These are phyloP conservation scores for Caenorhabditis parvicauda DNA, from an alignment of 2,888 invertebrate genomes.

Conservation along the genomic window DNA sequence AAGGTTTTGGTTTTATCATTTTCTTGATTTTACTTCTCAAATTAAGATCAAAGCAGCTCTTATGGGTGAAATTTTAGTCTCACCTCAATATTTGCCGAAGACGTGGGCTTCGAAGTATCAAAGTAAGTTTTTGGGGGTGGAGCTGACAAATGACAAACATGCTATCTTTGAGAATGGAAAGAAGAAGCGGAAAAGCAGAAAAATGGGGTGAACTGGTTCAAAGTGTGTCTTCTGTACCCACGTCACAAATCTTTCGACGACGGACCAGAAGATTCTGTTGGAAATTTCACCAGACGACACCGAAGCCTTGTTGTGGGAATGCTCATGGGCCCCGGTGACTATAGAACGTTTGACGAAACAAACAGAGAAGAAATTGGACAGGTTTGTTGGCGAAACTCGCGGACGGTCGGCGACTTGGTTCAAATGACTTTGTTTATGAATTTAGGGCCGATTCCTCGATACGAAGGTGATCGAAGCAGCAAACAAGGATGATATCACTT, in stretches of 20 bases:
- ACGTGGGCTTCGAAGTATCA: constrained; percentile 32
- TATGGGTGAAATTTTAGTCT: constrained; percentile 32
- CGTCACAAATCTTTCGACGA: constrained; percentile 36
- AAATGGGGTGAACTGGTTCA: constrained; percentile 34
- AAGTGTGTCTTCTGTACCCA: constrained; percentile 27
- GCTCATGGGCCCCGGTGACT: constrained; percentile 28
- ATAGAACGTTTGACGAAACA: constrained; percentile 36
- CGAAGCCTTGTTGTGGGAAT: constrained; percentile 20
- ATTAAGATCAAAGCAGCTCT: constrained; percentile 33
- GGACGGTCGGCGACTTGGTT: background rate
- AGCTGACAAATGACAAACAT: background rate
- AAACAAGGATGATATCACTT: too few relatives aligned
- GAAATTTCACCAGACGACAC: constrained; percentile 26
- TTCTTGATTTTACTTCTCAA: background rate
- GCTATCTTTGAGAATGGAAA: constrained; percentile 22
- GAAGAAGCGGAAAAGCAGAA: constrained; percentile 28
- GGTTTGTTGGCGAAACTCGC: background rate
- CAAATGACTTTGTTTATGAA: background rate
- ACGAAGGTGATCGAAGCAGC: constrained; percentile 29
- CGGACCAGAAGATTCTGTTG: constrained; percentile 37
- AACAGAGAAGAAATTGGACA: constrained; percentile 29
- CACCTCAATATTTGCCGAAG: constrained; percentile 35
- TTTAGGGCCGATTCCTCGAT: constrained; percentile 30
- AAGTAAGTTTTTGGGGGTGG: background rate
- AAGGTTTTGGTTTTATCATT: constrained; percentile 9